A percentile compares a stretch with the other conserved stretches of the same genome.
These are phyloP conservation scores for Monopterus albus DNA, from an alignment of 2,113 vertebrate species.

Conservation along the genomic window DNA sequence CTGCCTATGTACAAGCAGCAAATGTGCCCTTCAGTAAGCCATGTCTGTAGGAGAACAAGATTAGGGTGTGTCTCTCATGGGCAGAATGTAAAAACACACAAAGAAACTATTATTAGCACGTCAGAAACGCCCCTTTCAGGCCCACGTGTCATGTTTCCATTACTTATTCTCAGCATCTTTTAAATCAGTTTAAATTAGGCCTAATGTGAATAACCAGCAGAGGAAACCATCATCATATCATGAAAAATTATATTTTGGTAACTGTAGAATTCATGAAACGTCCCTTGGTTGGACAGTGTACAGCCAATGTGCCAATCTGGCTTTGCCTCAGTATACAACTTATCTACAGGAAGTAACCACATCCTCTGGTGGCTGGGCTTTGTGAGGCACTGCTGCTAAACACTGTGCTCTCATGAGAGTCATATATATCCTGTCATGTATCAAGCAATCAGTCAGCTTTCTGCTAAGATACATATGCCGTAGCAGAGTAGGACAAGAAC, in stretches of 20 bases:
- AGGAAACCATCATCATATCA: neutral
- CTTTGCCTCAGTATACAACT: constrained; percentile 46
- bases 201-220: neutral
- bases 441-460: constrained; percentile 46
- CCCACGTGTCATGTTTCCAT: no score
- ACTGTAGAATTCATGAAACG: neutral
- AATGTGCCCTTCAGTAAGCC: neutral
- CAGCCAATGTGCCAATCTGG: constrained; percentile 25
- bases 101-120: no score
- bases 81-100: no score
- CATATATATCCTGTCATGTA: constrained; percentile 71
- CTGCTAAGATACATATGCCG: constrained; percentile 11
- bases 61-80: no score
- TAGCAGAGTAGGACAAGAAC: neutral
- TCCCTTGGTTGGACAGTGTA: neutral
- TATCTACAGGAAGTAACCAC: constrained; percentile 80
- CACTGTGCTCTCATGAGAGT: constrained; percentile 61
- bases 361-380: constrained; percentile 69
- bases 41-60: no score
- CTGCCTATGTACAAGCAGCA: neutral
- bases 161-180: no score
- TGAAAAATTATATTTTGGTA: neutral
- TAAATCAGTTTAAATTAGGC: neutral
- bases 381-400: constrained; percentile 54
- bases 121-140: no score